A percentile compares a stretch with the other conserved stretches of the same genome.
phyloP scores from a whole-genome alignment of 2,797 vertebrate genomes.

The Manis javanica region DNA sequence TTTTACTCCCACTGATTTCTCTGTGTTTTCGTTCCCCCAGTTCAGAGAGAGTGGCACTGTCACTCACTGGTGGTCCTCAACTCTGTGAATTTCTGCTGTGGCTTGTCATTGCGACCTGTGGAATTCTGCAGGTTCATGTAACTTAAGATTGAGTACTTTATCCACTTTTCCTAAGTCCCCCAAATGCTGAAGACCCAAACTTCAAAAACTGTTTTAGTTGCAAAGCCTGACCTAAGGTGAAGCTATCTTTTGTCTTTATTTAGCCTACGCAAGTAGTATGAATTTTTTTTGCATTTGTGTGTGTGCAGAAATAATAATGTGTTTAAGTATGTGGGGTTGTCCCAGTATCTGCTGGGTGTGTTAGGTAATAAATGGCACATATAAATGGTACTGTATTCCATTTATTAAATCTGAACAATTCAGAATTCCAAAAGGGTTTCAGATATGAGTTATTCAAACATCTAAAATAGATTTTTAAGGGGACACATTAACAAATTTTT shows the following conservation, averaged over 20 bases:
- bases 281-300: not conserved
- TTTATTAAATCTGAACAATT: conserved; percentile 29
- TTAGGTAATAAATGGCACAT: not conserved
- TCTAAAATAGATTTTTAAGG: not conserved
- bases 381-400: not conserved
- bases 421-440: not conserved
- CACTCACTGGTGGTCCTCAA: not conserved
- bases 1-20: not conserved
- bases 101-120: not conserved
- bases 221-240: not conserved
- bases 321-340: not conserved
- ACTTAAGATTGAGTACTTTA: not conserved
- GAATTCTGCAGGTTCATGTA: not conserved
- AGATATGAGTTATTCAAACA: conserved; percentile 43
- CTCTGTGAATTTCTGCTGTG: not conserved
- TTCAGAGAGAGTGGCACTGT: not conserved
- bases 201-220: not conserved
- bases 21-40: not conserved
- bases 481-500: not conserved
- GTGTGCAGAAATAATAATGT: not conserved
- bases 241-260: not conserved
- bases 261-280: not conserved
- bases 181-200: not conserved
- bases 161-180: not conserved
- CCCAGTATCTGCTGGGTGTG: not conserved